Evolutionary conservation across 2,113 vertebrate genomes (phyloP), one percentile per base, ranked within the genome.

Genomic region (Chaetops frenatus): DNA sequence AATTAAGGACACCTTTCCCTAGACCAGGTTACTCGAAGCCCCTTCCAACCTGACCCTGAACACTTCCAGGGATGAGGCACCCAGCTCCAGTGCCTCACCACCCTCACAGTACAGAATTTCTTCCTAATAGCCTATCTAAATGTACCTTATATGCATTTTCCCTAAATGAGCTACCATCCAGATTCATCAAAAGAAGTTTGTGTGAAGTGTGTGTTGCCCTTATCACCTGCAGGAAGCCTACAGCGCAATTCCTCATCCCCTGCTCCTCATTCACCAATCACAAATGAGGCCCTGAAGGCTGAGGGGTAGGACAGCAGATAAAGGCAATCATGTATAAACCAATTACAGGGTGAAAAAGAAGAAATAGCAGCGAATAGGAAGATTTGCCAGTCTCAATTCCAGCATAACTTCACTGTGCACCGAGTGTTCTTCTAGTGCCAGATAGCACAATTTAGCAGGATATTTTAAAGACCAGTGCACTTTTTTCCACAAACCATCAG

Each of bases 311-410:
- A 47, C 35, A 89, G 60, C 7, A 78, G 73, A 38, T 13, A 29
- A 81, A 0, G 0, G 27, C 0, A 23, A 56, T 25, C 4, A 9
- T 50, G 19, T 3, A 1, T 40, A 62, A 70, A 83, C 3, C 33
- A 50, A 9, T 29, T 65, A 35, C 15, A 54, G 38, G 29, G 31
- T 51, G 20, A 61, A 77, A 62, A 77, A 60, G 2, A 45, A 74
- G n/a, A 69, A 86, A 56, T 3, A 27, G 31, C 2, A 3, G 28
- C 76, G 18, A 57, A 77, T 0, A 45, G 47, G 51, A 87, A 79
- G 48, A 76, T 62, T 81, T 67, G 11, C 36, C 58, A 51, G 24
- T 48, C 54, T 82, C n/a, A 18, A 12, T 61, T 86, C 44, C 48
- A 31, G 8, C 22, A 18, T 27, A 70, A 80, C 6, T 70, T 92